Base-by-base conservation (phyloP, 1,140 invertebrate species). In the Drosophila mauritiana region DNA sequence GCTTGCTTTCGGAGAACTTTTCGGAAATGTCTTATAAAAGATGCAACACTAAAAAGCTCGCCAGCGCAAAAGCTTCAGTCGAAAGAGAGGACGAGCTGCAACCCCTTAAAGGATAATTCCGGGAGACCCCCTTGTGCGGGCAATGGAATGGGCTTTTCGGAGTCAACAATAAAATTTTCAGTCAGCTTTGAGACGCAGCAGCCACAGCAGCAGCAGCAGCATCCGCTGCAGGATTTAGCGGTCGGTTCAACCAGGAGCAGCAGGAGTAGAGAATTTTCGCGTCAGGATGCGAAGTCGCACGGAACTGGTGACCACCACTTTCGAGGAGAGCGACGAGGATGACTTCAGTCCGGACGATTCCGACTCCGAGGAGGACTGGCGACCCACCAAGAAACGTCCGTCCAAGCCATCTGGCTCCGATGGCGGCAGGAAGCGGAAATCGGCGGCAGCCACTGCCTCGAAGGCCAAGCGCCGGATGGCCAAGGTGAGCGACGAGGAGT, bases 321-420 rank as follows among this genome's bases (percentile, higher is more conserved):
- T 92, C 51, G 91, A 89, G 57, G 91, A 92, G 52, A 90, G 89
- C 42, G 91, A 92, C 46, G 91, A 92, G 59, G 91, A 92, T 13
- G 91, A 92, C 36, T 91, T 73, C 36, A 92, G 91, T 61, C 91
- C 91, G 17, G 81, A 91, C 42, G 89, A 86, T 20, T 76, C 73
- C 17, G 91, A 92, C n/a, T 92, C 91, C 27, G 91, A 92, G 70
- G 91, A 92, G 65, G 91, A 92, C 61, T 92, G 91, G 91, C 78
- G 91, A 1, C 91, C 91, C 48, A 88, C 78, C 43, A 90, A 80
- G 55, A 91, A 89, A 62, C 90, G 81, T 48, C 73, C 73, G 36
- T 52, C 81, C 68, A 88, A 88, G 61, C 74, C 80, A 78, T 45
- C 58, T 25, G 56, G 67, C 34, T 46, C 34, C n/a, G 73, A 53